Base-by-base conservation (phyloP, 2,888 invertebrate genomes). In the Ecliptopera silaceata region DNA sequence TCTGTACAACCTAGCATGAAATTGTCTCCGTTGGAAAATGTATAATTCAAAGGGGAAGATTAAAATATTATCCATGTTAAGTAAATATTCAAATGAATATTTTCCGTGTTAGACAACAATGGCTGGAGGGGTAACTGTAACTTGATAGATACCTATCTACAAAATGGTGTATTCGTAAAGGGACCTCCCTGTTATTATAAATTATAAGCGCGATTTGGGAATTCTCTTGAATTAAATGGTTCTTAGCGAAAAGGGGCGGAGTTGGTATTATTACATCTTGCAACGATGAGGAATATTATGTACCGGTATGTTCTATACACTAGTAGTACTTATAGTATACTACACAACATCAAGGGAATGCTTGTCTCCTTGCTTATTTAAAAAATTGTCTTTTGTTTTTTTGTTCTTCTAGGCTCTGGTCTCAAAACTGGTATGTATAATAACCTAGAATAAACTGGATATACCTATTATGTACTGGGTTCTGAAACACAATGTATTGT, bases 21-120 rank as follows among this genome's bases (percentile, higher is more conserved):
- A 89, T 90, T 91, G 90, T 90, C 90, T 91, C 88, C 88, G 87
- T 79, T 88, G 86, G 90, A 90, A 91, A 91, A 88, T 88, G 90
- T 91, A 86, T 91, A 90, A 89, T 90, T 90, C 89, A 89, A 87
- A 91, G 90, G 91, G 92, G 91, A 89, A 91, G 92, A 92, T 92
- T 92, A 92, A 92, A 92, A 92, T 92, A 92, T 92, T 92, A 92
- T 91, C 89, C 91, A 90, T 91, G 92, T 91, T 92, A 91, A 91
- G 91, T 92, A 92, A 92, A 92, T 92, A 92, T 91, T 91, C 91
- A 90, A 91, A 90, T 91, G 91, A 91, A 92, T 91, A 92, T 92
- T 91, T 92, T 89, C 91, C 88, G 86, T 90, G 91, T 91, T 89
- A 90, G 86, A 90, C 90, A 90, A 91, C 91, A 89, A 90, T 88